phyloP scores from a whole-genome alignment of 1,140 invertebrate genomes.

The Nixonia krombeini region DNA sequence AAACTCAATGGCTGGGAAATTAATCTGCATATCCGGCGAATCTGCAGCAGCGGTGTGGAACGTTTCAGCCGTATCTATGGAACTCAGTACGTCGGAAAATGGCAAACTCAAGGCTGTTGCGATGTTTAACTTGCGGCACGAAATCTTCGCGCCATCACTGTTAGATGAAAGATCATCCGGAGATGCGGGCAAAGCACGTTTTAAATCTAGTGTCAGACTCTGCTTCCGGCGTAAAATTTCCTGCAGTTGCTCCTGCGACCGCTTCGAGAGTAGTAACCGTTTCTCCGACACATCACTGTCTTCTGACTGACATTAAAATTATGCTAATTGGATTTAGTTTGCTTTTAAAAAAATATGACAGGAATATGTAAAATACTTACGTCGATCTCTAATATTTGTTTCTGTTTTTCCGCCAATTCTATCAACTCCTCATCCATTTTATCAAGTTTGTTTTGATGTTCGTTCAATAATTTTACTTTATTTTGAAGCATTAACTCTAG shows the following conservation, averaged over 20 bases:
- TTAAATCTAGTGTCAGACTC: constrained; percentile 65
- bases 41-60: constrained; percentile 79
- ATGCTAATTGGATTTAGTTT: no score
- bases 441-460: constrained; percentile 75
- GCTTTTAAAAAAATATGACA: no score
- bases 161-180: constrained; percentile 50
- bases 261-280: constrained; percentile 65
- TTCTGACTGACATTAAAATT: constrained; percentile 52
- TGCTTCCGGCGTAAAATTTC: constrained; percentile 68
- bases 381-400: constrained; percentile 61
- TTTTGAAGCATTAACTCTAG: constrained; percentile 77
- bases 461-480: constrained; percentile 75
- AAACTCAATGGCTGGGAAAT: constrained; percentile 47
- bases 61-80: constrained; percentile 76
- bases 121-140: constrained; percentile 58
- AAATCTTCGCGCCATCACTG: constrained; percentile 36
- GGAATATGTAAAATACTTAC: no score
- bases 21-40: constrained; percentile 55
- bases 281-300: constrained; percentile 63
- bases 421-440: constrained; percentile 76
- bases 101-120: constrained; percentile 60
- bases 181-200: constrained; percentile 60
- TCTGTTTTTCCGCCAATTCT: constrained; percentile 69
- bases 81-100: constrained; percentile 57
- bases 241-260: constrained; percentile 71